Base-by-base conservation (phyloP, 2,888 invertebrate species). In the Unio delphinus region DNA sequence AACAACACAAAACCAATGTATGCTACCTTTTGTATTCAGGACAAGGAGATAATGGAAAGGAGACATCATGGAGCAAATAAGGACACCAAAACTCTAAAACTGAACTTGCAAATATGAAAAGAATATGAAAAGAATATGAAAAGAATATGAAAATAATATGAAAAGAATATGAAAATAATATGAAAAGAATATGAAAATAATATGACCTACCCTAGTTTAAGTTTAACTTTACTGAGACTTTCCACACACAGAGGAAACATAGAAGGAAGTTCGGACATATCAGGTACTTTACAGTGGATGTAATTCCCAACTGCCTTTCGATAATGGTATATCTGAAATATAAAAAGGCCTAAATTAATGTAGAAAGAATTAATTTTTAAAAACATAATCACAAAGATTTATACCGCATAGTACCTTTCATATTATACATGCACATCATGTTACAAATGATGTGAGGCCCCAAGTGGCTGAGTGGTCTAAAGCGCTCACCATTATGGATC, bases 171-270 rank as follows among this genome's bases (percentile, higher is more conserved):
- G 62, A 61, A 23, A 30, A 61, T n/a, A 20, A 34, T 34, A 34
- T 34, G 7, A 34, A 34, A 34, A 30, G 30, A 28, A 28, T 28
- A 8, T 18, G 20, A 28, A 17, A 56, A 34, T 34, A 55, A 56
- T 20, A 18, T 1, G 7, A 65, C 58, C 23, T 78, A 87, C 87
- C 86, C 80, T 28, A 86, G 68, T 64, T 82, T 82, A 8, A 75
- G 63, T 61, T 80, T 80, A 20, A 87, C 71, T 3, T 73, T 63
- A 28, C 79, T 79, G 6, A 85, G 69, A 55, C 76, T 77, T 23
- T 86, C 81, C 3, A 79, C 64, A 28, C 80, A 76, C 2, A 85
- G 85, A 18, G 87, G 87, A 64, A 86, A 86, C 45, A 87, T 74
- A 15, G 67, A 73, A 0, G 84, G 83, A 23, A 84, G 59, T 11